Evolutionary conservation across 2,888 invertebrate species (phyloP), one percentile per base, ranked within the genome.

Genomic region (Andrena haemorrhoa): DNA sequence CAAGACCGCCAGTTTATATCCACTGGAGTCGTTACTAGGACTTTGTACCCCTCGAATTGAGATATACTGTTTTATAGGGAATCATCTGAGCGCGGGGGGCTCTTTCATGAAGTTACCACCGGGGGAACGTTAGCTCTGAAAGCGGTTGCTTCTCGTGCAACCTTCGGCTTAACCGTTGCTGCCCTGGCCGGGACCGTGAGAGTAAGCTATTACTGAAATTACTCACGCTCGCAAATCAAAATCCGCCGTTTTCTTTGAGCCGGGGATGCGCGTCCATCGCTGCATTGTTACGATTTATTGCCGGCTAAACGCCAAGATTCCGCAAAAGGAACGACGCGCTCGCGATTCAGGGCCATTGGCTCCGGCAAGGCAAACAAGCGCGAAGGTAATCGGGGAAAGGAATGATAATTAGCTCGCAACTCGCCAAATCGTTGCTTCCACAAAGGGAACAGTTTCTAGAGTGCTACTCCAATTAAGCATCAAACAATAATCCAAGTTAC

Each of bases 191-290:
- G 85, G 89, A 88, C 88, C 47, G 90, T 83, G 86, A 80, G 89
- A 92, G 92, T 92, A 89, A 92, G 91, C 93, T 92, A 93, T 93
- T 93, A 93, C 92, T 90, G 88, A 92, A 93, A 93, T 93, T 93
- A 93, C 93, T 89, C 89, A 90, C 92, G 92, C 92, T 92, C 92
- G 89, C 93, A 93, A 93, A 93, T 93, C 93, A 92, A 93, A 92
- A 93, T 93, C 91, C 90, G 89, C 91, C 85, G 88, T 87, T 90
- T 89, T 90, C 86, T 87, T 76, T 78, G 80, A 66, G 56, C 20
- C 12, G 68, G 64, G 71, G 78, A 72, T 80, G 58, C 66, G 78
- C 79, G 80, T 79, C 29, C 75, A 64, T 63, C 26, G 66, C 78
- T 58, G 80, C 84, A 87, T 86, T 84, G 83, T 87, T 86, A 76